Evolutionary conservation across 2,888 invertebrate species (phyloP), one percentile per base, ranked within the genome.

Genomic region (Rhamnusium bicolor): DNA sequence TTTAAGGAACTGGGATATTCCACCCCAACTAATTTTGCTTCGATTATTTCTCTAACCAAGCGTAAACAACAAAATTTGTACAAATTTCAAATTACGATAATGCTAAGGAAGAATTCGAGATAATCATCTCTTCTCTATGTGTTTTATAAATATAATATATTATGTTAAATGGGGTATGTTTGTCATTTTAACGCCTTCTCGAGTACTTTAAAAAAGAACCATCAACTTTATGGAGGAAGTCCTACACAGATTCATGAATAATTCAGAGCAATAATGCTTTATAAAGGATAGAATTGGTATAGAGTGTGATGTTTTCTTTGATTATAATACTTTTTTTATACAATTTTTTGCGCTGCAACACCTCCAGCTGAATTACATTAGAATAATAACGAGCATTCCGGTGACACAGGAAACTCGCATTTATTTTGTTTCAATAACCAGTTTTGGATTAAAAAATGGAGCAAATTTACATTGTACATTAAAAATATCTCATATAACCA

Each of bases 181-280:
- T 61, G 61, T 61, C 61, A 61, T 61, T 61, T 49, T 63, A 63
- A 47, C 27, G 63, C 63, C 47, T 21, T 63, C 27, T 49, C 63
- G 29, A 49, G 63, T 29, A 63, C 63, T 63, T 63, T 60, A 47
- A 47, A 63, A 49, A 63, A 63, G 63, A 63, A 63, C 49, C 63
- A 63, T 27, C 29, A 49, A 24, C 29, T 49, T 49, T 63, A 51
- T 51, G 51, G 49, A 49, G 63, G 63, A 47, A 51, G 14, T 29
- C 29, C 47, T 63, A 10, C 63, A 27, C n/a, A 63, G 49, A 24
- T 24, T 63, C 58, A 63, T 63, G 63, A 63, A 63, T 63, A 63
- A 63, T 63, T 63, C 63, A 63, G 14, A 12, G 49, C 63, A 14
- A 49, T 63, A 63, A 63, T 63, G 51, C 49, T 16, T 63, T 47